phyloP scores from a whole-genome alignment of 2,797 vertebrate genomes.

The Enteromius thamalakanensis region DNA sequence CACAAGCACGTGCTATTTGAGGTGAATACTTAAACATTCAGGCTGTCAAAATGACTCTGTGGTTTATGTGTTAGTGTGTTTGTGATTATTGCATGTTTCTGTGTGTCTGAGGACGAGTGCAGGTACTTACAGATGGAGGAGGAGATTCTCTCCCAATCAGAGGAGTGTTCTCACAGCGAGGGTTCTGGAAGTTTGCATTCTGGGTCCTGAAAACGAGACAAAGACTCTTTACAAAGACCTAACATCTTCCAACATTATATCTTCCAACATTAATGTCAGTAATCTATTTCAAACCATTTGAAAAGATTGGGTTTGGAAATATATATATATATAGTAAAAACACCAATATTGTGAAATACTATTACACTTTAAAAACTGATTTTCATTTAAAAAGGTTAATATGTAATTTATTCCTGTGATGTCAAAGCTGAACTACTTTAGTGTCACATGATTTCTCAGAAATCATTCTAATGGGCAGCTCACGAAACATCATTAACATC shows the following conservation, averaged over 20 bases:
- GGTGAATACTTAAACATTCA: slow-evolving; percentile 27
- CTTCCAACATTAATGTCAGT: background rate
- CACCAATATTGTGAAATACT: background rate
- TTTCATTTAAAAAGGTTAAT: background rate
- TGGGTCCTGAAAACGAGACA: slow-evolving; percentile 85
- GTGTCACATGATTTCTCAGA: background rate
- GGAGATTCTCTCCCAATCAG: slow-evolving; percentile 98
- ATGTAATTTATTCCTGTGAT: background rate
- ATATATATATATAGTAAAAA: no score
- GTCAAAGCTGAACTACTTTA: background rate
- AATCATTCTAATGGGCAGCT: background rate
- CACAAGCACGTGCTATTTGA: background rate
- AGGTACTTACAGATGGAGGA: slow-evolving; percentile 93
- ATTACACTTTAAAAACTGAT: background rate
- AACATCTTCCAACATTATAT: background rate
- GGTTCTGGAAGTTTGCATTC: slow-evolving; percentile 98
- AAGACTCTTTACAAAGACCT: background rate
- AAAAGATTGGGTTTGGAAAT: background rate
- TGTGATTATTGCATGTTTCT: background rate
- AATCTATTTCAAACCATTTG: background rate
- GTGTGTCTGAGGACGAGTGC: background rate
- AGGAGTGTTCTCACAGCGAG: slow-evolving; percentile 98
- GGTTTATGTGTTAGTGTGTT: slow-evolving; percentile 16
- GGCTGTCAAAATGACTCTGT: slow-evolving; percentile 54
- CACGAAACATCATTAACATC: background rate